These are phyloP conservation scores for Paracanthobrama guichenoti DNA, from an alignment of 2,113 vertebrate species.

Conservation along the genomic window DNA sequence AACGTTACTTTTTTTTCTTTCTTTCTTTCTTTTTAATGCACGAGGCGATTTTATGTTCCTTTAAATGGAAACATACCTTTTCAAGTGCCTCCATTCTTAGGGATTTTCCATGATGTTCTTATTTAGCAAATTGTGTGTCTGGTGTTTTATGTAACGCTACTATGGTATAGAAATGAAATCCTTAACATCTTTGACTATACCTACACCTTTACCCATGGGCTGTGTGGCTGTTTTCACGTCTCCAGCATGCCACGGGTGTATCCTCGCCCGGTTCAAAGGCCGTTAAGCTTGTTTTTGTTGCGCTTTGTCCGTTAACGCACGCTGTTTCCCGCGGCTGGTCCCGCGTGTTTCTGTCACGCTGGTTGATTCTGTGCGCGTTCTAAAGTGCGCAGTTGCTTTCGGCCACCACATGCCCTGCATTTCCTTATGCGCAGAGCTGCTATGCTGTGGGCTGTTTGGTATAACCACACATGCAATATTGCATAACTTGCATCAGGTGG, in stretches of 20 bases:
- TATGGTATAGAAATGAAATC: background rate
- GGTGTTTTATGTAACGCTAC: background rate
- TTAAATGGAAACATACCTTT: too few relatives aligned
- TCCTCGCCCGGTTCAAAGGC: conserved; percentile 1
- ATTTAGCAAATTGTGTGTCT: background rate
- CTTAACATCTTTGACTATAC: background rate
- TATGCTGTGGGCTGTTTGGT: background rate
- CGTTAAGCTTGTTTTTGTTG: background rate
- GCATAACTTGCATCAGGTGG: background rate
- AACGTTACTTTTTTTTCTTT: too few relatives aligned
- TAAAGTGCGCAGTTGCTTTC: conserved; percentile 28
- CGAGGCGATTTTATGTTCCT: background rate
- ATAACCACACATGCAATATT: background rate
- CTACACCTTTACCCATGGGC: background rate
- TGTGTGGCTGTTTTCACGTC: background rate
- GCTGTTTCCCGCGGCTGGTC: conserved; percentile 20
- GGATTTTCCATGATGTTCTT: background rate
- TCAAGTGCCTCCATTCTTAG: background rate
- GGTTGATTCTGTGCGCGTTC: background rate
- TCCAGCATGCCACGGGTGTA: background rate
- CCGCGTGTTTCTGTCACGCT: conserved; percentile 21
- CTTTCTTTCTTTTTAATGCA: too few relatives aligned
- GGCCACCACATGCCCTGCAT: background rate
- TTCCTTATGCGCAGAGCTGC: background rate
- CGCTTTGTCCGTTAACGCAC: background rate